A percentile compares a stretch with the other conserved stretches of the same genome.
Evolutionary conservation across 30 jellyfish, hydroid and myxozoan genomes (phyloP).

Genomic region (Aurelia sp.): DNA sequence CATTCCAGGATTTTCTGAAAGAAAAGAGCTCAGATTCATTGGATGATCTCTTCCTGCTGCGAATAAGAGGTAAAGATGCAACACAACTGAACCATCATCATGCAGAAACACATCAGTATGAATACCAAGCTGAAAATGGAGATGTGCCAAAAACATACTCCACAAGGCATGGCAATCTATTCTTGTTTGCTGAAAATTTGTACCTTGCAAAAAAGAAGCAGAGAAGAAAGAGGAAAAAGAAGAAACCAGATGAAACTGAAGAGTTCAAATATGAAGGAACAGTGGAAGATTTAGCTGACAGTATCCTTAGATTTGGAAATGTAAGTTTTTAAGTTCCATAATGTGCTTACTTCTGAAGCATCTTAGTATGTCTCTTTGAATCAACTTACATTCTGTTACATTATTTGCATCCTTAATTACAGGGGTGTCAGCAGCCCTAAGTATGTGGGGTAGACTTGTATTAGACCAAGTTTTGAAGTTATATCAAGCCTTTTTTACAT

Average conservation of each 20-base stretch:
- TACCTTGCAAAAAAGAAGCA: constrained; percentile 39
- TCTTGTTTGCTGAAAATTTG: constrained; percentile 57
- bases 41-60: constrained; percentile 51
- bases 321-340: constrained; percentile 10
- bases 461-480: too few relatives aligned
- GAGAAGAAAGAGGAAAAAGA: constrained; percentile 22
- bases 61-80: constrained; percentile 17
- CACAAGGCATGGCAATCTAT: constrained; percentile 48
- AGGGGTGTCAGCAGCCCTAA: too few relatives aligned
- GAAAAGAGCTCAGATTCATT: constrained; percentile 18
- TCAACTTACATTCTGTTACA: too few relatives aligned
- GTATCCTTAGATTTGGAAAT: constrained; percentile 66
- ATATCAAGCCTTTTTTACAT: too few relatives aligned
- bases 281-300: constrained; percentile 56
- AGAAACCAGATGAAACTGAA: constrained; percentile 6
- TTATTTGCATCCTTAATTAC: too few relatives aligned
- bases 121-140: not conserved
- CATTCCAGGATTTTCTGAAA: constrained; percentile 16
- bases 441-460: too few relatives aligned
- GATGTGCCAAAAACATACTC: constrained; percentile 60
- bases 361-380: too few relatives aligned
- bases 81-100: not conserved
- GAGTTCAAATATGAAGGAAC: constrained; percentile 56
- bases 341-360: too few relatives aligned
- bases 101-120: not conserved